Evolutionary conservation across 2,797 vertebrate species (phyloP).

Genomic region (Hirundo rustica): DNA sequence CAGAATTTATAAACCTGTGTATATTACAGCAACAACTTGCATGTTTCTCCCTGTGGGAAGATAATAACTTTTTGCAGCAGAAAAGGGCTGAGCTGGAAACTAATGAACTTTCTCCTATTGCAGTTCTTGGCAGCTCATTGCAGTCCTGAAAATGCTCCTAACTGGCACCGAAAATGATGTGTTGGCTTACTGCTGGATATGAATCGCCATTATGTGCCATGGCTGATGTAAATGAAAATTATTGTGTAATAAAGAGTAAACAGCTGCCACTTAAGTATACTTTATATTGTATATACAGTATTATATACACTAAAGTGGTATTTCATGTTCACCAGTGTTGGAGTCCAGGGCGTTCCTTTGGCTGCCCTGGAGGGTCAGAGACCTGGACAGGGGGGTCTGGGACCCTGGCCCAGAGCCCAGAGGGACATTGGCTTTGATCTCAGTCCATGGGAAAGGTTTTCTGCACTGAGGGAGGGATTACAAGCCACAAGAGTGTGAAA

Average conservation of each 20-base stretch:
- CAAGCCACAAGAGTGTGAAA: too few species aligned
- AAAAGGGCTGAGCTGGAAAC: not conserved
- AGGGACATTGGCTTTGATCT: too few species aligned
- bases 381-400: too few species aligned
- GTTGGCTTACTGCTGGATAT: not conserved
- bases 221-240: not conserved
- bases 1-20: not conserved
- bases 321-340: not conserved
- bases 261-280: not conserved
- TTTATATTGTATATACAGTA: not conserved
- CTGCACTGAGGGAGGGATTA: too few species aligned
- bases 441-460: too few species aligned
- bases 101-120: not conserved
- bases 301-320: not conserved
- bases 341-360: too few species aligned
- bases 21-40: not conserved
- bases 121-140: not conserved
- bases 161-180: not conserved
- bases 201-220: not conserved
- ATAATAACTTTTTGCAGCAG: not conserved
- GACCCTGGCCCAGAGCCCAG: too few species aligned
- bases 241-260: not conserved
- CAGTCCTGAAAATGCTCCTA: not conserved
- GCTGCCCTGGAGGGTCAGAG: too few species aligned
- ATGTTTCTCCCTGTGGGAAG: not conserved